Base-by-base conservation (phyloP, 2,888 invertebrate species). In the Cotesia congregata region DNA sequence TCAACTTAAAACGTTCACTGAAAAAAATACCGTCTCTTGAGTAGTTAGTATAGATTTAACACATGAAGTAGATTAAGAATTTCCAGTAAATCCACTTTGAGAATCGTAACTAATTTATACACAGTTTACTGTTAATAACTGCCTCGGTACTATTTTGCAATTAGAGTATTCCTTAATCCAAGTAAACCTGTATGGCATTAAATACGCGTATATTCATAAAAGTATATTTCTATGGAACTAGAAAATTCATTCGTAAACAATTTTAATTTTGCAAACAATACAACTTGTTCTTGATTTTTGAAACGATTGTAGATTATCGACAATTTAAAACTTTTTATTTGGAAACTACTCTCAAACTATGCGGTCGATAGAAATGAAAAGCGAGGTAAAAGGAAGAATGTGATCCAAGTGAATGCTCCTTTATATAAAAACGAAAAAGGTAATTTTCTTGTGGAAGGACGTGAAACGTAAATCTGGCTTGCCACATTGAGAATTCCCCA, bases 131-230 rank as follows among this genome's bases (percentile, higher is more conserved):
- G 80, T 79, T 76, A 81, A 81, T 79, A 81, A 80, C 80, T 73
- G 65, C 65, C 73, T 75, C 76, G 77, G 83, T 84, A 79, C 69
- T 79, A 86, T 86, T 84, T 87, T 80, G 85, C 83, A 86, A 87
- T 87, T 86, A 87, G 83, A 82, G 81, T 79, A 83, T 84, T 86
- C 83, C 84, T 85, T 86, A 85, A 86, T 86, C 85, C 72, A 64
- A 39, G 9, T 17, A 40, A 15, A 41, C n/a, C 41, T 67, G n/a
- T 39, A 2, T 17, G 30, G 17, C 41, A 40, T n/a, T 39, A 40
- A 20, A 7, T 20, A 20, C 67, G 12, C 39, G 12, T 17, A 62
- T 40, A 61, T 6, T 38, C 38, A 39, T 4, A 39, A n/a, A 38
- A 6, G n/a, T 72, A 39, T 38, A 6, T 61, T 61, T 15, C 15